Base-by-base conservation (phyloP, 2,888 invertebrate genomes). In the Trachelus iudaicus region DNA sequence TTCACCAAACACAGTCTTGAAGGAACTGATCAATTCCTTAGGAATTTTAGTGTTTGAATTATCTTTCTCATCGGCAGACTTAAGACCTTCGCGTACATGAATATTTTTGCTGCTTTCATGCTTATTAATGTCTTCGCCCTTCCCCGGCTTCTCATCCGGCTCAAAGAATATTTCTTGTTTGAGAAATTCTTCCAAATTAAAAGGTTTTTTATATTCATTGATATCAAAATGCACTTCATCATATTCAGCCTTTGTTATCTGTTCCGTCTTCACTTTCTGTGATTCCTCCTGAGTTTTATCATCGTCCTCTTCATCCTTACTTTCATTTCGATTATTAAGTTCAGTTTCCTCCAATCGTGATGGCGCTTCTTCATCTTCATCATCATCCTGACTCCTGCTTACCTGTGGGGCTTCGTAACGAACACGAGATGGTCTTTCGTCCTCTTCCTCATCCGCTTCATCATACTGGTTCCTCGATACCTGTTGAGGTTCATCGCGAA, bases 21-120 rank as follows among this genome's bases (percentile, higher is more conserved):
- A 40, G 30, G 86, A 77, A 79, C 87, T 86, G 33, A 85, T 78
- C 31, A 87, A 80, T 79, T 88, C 80, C 56, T 83, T 79, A 56
- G 90, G 86, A 74, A 86, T 81, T 79, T 90, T 85, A 73, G 89
- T 88, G n/a, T 77, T 37, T 69, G 37, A 69, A 77, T 80, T 75
- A 79, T 76, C 34, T 81, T 76, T 68, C 33, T 77, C 75, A 69
- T 89, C 90, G 79, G 87, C 86, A 12, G 85, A 81, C 77, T 87
- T 83, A 73, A 79, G 83, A 83, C 84, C 88, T 73, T 82, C 78
- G 73, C 85, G 92, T 77, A 91, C 92, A 80, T 93, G 92, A 85
- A 92, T 92, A 33, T 92, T 89, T 71, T 92, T 91, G 79, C 92
- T 81, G 68, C 73, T 68, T 40, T 75, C 75, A n/a, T 76, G 69